Conservation (phyloP, 92 coral and sea anemone species). For the Ricordea florida region DNA sequence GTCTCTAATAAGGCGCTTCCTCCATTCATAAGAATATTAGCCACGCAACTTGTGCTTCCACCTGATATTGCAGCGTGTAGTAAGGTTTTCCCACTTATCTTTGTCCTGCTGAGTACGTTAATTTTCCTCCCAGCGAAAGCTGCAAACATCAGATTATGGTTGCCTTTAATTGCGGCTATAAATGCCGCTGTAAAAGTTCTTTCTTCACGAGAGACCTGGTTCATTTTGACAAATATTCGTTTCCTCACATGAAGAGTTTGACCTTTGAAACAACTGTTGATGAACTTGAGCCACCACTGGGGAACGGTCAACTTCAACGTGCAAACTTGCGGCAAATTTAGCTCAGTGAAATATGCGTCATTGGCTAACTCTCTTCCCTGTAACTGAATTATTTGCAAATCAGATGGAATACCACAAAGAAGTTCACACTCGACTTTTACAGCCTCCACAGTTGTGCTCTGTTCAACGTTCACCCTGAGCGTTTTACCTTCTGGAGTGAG, state of each 20-base stretch:
- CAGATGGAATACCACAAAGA: constrained; percentile 62
- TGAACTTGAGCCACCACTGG: constrained; percentile 75
- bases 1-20: constrained; percentile 56
- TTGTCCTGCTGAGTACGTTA: constrained; percentile 30
- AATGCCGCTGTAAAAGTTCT: constrained; percentile 72
- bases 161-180: constrained; percentile 62
- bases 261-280: constrained; percentile 56
- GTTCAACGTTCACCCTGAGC: constrained; percentile 11
- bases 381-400: constrained; percentile 29
- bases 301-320: constrained; percentile 41
- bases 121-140: constrained; percentile 41
- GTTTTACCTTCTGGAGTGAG: constrained; percentile 38
- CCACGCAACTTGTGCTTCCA: constrained; percentile 50
- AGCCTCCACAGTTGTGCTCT: constrained; percentile 10
- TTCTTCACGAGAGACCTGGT: constrained; percentile 63
- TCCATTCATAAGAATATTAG: constrained; percentile 65
- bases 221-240: constrained; percentile 66
- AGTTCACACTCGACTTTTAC: constrained; percentile 48
- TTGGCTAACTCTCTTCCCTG: constrained; percentile 8
- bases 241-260: constrained; percentile 59
- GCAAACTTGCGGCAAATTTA: constrained; percentile 4
- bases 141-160: constrained; percentile 64
- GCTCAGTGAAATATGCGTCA: neutral
- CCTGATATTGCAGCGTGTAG: constrained; percentile 76
- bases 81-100: constrained; percentile 58